Conservation (phyloP, 2,888 invertebrate genomes). For the Eristalis pertinax region DNA sequence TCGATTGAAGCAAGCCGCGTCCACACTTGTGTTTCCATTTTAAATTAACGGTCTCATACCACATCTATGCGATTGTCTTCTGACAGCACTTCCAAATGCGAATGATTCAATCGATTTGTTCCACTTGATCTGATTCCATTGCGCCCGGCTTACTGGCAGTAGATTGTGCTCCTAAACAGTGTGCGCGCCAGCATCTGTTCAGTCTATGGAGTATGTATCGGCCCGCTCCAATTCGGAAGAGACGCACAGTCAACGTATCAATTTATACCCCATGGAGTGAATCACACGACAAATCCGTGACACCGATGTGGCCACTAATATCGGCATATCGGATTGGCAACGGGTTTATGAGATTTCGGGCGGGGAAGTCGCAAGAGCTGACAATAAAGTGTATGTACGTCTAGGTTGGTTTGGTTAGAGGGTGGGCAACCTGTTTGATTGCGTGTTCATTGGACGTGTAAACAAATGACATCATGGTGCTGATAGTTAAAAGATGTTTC, state of each 20-base stretch:
- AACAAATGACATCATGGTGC: constrained; percentile 31
- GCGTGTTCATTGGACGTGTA: constrained; percentile 8
- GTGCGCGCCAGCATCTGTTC: neutral
- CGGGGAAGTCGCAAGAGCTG: neutral
- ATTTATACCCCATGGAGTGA: neutral
- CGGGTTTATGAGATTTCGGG: neutral
- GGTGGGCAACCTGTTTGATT: neutral
- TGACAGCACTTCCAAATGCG: neutral
- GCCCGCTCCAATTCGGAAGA: neutral
- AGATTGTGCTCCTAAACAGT: neutral
- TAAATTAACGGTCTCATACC: neutral
- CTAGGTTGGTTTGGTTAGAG: neutral
- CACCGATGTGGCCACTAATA: neutral
- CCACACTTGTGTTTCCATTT: neutral
- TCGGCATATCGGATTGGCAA: neutral
- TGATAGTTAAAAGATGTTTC: neutral
- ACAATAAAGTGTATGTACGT: neutral
- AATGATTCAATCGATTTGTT: neutral
- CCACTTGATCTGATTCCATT: neutral
- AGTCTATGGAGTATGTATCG: neutral
- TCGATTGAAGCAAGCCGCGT: neutral
- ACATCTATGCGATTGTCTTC: neutral
- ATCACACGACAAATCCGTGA: neutral
- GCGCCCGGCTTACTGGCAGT: neutral
- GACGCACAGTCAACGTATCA: neutral